Conservation (phyloP, 2,113 vertebrate species). For the Tyrannus savana region DNA sequence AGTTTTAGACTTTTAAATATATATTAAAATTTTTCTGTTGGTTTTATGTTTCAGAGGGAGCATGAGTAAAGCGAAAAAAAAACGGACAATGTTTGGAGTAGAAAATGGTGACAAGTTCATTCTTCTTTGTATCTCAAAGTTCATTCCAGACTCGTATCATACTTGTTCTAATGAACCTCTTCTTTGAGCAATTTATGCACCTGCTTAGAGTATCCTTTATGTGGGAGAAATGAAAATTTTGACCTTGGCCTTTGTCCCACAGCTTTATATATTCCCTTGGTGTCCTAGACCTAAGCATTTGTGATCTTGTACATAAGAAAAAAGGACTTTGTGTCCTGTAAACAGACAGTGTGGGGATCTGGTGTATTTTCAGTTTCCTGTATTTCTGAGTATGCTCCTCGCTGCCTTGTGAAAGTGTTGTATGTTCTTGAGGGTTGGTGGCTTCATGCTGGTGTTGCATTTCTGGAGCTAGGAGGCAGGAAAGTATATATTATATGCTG, state of each 20-base stretch:
- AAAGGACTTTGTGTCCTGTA: background rate
- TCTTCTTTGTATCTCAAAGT: background rate
- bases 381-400: background rate
- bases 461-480: background rate
- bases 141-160: background rate
- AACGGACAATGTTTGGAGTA: background rate
- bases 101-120: background rate
- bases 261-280: background rate
- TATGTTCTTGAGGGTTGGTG: background rate
- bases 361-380: background rate
- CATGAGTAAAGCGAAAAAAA: background rate
- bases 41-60: background rate
- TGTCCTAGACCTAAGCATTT: background rate
- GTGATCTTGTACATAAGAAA: background rate
- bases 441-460: background rate
- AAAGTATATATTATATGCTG: background rate
- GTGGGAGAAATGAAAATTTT: background rate
- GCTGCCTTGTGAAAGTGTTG: background rate
- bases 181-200: background rate
- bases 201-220: background rate
- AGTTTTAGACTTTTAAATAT: background rate
- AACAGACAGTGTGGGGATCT: background rate
- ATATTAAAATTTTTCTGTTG: background rate
- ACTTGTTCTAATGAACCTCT: background rate
- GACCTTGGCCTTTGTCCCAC: background rate